Evolutionary conservation across 1,140 invertebrate species (phyloP), one percentile per base, ranked within the genome.

Genomic region (Cephus cinctus): DNA sequence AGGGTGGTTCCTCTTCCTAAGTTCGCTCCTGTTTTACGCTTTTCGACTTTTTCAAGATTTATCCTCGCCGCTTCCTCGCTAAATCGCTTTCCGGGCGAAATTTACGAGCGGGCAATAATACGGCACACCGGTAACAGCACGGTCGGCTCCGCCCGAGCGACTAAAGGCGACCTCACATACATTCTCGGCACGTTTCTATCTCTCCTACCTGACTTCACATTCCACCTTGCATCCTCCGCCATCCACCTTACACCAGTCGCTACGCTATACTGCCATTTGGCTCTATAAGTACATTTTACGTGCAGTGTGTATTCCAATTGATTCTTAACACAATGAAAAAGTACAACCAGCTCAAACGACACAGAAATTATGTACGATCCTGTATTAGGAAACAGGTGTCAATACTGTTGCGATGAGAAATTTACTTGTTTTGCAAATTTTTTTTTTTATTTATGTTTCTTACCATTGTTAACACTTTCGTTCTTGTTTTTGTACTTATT

Each of bases 11-110:
- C 25, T n/a, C 25, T 27, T n/a, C 25, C 25, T n/a, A 6, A 8
- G 25, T 27, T n/a, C 36, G 54, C 53, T 52, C 59, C 67, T 72
- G 73, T 75, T 75, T 74, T 73, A 74, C 71, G 73, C 71, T 70
- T 75, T 74, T 74, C 73, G 71, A 74, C 71, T 73, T 74, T 65
- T 73, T 61, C 64, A 68, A 73, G 71, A 75, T 75, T 75, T 75
- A 75, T 75, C 67, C 65, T 59, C 63, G 54, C 51, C 56, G 68
- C 67, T 73, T 75, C 70, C 70, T 74, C 62, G 73, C 68, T 75
- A 74, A 75, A 75, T 75, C 73, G 71, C 65, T 72, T 75, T 75
- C 71, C 69, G 68, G 65, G 54, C 56, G 56, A 67, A 75, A 75
- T 75, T 74, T 75, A 75, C 70, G 73, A 63, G 65, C 63, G 64